phyloP scores from a whole-genome alignment of 1,140 invertebrate species.

The Lepidurus couesii region DNA sequence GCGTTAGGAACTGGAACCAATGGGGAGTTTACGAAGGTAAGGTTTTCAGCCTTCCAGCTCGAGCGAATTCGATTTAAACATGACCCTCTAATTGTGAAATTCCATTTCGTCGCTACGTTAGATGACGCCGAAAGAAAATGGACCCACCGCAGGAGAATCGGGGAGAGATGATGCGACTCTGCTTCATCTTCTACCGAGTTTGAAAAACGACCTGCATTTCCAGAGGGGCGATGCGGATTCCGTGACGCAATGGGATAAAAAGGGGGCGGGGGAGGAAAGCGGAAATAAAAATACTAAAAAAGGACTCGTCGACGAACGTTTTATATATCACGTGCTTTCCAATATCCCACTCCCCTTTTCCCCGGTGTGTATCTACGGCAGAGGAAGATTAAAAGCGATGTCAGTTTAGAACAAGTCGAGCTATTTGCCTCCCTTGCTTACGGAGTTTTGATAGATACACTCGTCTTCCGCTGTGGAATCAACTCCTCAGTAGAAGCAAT shows the following conservation, averaged over 20 bases:
- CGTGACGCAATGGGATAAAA: no score
- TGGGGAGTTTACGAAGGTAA: neutral
- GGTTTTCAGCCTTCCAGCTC: neutral
- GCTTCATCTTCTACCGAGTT: no score
- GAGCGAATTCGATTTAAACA: neutral
- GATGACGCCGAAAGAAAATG: neutral
- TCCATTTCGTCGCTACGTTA: neutral
- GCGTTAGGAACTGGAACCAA: neutral
- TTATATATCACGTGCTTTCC: neutral
- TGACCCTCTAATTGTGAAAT: neutral
- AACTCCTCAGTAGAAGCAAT: neutral
- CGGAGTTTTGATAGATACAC: slow-evolving; percentile 1
- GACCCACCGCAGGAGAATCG: no score
- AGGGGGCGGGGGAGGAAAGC: no score
- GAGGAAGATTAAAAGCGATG: neutral
- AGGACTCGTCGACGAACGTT: neutral
- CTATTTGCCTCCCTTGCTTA: neutral
- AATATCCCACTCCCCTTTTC: neutral
- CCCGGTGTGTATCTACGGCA: neutral
- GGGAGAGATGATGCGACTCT: no score
- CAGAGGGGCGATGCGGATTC: no score
- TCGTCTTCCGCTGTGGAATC: neutral
- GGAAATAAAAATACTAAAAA: neutral
- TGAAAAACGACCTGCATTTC: no score
- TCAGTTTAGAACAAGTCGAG: neutral